Evolutionary conservation across 1,140 invertebrate species (phyloP).

Genomic region (Apis cerana): DNA sequence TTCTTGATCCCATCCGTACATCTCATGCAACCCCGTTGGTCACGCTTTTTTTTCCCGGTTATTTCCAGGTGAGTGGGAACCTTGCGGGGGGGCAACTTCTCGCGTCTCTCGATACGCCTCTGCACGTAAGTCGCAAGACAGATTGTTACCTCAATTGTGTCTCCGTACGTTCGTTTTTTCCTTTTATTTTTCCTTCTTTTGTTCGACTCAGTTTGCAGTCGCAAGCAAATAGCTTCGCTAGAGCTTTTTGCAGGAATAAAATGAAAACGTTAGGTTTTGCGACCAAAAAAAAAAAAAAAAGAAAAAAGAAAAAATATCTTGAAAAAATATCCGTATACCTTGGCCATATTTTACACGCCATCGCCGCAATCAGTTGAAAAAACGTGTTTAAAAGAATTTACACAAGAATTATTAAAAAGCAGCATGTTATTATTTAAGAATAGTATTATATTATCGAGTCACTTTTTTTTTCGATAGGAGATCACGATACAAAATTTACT

Average conservation of each 20-base stretch:
- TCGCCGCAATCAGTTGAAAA: neutral
- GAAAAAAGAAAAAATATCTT: neutral
- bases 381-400: neutral
- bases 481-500: conserved; percentile 17
- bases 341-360: neutral
- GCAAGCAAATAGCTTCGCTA: conserved; percentile 31
- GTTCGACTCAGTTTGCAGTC: conserved; percentile 18
- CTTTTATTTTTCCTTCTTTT: conserved; percentile 5
- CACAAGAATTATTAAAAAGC: neutral
- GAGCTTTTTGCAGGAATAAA: conserved; percentile 14
- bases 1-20: conserved; percentile 50
- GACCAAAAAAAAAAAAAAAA: neutral
- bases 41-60: conserved; percentile 78
- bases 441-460: neutral
- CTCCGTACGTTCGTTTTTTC: conserved; percentile 49
- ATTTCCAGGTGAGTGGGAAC: conserved; percentile 81
- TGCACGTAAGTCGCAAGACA: conserved; percentile 79
- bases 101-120: conserved; percentile 77
- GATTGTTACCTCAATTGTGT: conserved; percentile 62
- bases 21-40: conserved; percentile 68
- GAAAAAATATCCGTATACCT: no score
- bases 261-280: no score
- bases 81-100: conserved; percentile 78
- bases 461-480: neutral
- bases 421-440: conserved; percentile 4